Base-by-base conservation (phyloP, 2,113 vertebrate genomes). In the Strix uralensis region DNA sequence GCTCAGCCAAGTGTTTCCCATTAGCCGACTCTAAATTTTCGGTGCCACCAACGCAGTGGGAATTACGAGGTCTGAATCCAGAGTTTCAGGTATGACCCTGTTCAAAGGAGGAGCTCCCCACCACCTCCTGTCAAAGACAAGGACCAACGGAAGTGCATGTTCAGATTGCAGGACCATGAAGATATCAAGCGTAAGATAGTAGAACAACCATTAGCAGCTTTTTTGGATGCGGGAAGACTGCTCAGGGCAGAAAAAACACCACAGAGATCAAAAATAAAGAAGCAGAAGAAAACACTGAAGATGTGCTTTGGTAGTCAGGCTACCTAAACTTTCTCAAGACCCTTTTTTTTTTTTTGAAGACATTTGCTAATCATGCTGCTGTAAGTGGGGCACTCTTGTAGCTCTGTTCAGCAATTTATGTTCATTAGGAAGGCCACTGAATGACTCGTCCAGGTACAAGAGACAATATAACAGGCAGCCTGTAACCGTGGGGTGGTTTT, bases 1-100 rank as follows among this genome's bases (percentile, higher is more conserved):
- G 77, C 91, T 96, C 72, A 96, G 80, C 69, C 81, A 83, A 88
- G 72, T 44, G 77, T 34, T 96, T 81, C 59, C 91, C 72, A 57
- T 55, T 51, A 88, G 49, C 8, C 0, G 0, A 73, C 46, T 26
- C 44, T 42, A 59, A 42, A 78, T 73, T 58, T 67, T 70, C 82
- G 66, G 42, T 40, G n/a, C 63, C 86, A 88, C 38, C 20, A 81
- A 54, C 22, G 19, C 71, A 73, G 44, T 25, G 36, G 14, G 30
- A 93, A 92, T 72, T 20, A 26, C 0, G 1, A 75, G 34, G 36
- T n/a, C 62, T 7, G 51, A 80, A 70, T 18, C 27, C 59, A 86
- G 54, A 2, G 1, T 18, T 77, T 62, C 26, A n/a, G 6, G 32
- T 8, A 66, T 1, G 7, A 38, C 17, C 38, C 1, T 1, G 38